Percentiles rank a stretch among this genome's conserved stretches.
Evolutionary conservation across 2,113 vertebrate genomes (phyloP).

Genomic region (Phaethornis superciliosus): DNA sequence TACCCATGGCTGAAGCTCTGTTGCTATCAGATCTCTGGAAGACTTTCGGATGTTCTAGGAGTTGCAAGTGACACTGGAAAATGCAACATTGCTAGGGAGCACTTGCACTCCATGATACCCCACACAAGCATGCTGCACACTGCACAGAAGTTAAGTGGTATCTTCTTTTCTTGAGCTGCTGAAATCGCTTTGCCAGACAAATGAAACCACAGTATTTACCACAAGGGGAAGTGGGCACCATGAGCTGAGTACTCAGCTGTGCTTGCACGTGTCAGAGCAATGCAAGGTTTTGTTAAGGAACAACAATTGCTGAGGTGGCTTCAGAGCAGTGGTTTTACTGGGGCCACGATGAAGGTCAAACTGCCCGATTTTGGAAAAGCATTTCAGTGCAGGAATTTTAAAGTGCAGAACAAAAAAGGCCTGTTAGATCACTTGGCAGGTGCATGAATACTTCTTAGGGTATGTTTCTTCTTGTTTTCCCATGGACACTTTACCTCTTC

Average conservation of each 20-base stretch:
- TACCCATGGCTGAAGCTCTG: slow-evolving; percentile 60
- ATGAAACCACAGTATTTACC: neutral
- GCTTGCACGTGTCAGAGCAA: fast-evolving
- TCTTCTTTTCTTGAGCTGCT: neutral
- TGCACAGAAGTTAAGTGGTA: neutral
- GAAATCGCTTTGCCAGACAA: neutral
- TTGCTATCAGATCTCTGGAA: slow-evolving; percentile 60
- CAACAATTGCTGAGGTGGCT: neutral
- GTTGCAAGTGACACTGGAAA: slow-evolving; percentile 62
- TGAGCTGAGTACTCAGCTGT: fast-evolving
- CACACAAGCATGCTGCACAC: fast-evolving
- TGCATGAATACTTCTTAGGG: neutral
- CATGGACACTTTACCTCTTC: neutral
- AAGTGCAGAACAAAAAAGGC: neutral
- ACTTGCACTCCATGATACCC: fast-evolving
- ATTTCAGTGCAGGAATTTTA: neutral
- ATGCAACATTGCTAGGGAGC: neutral
- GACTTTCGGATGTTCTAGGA: slow-evolving; percentile 15
- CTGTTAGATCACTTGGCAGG: neutral
- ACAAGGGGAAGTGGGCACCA: neutral
- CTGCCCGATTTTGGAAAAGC: neutral
- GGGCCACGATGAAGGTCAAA: neutral
- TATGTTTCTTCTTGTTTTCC: neutral
- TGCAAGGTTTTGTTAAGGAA: neutral
- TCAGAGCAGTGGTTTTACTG: neutral